Base-by-base conservation (phyloP, 2,888 invertebrate genomes). In the Lasioglossum vierecki region DNA sequence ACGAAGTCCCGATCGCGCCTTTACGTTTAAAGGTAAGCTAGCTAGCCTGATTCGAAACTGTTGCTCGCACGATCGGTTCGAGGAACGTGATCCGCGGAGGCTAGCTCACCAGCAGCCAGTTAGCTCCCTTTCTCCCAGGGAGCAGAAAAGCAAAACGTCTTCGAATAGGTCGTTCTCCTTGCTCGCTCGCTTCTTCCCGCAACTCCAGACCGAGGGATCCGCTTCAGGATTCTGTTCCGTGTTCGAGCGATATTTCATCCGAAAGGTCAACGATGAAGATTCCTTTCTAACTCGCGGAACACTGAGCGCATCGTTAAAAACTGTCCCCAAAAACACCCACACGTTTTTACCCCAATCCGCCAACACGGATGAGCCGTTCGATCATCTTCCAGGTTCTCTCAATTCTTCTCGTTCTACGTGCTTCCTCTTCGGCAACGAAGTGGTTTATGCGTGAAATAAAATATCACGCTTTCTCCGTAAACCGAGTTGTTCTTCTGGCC, bases 61-160 rank as follows among this genome's bases (percentile, higher is more conserved):
- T 90, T 87, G 86, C 85, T 83, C 85, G 90, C 87, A 87, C 87
- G 91, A 92, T 93, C 91, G 84, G 84, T 85, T 84, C 84, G 85
- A 86, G 85, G 89, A 90, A 90, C 86, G 91, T 83, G 91, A 91
- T 90, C 89, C 86, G 82, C 79, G 83, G 86, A 83, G 70, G 44
- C 22, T 81, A 68, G 84, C 74, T 77, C 70, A n/a, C 79, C 60
- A 68, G 39, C 81, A 66, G 66, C 22, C 68, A 70, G 76, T 71
- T 77, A 76, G 86, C 87, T 84, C 83, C 92, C 91, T 92, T 92
- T 92, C 92, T 91, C 92, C 88, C 83, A 71, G 30, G 66, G 82
- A 70, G 57, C 76, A 85, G 87, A 86, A 78, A 85, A 89, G 87
- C 90, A 87, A 88, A 88, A 83, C 87, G 84, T 85, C 79, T 87